Conservation (phyloP, 2,113 vertebrate species). For the Hippocampus comes region DNA sequence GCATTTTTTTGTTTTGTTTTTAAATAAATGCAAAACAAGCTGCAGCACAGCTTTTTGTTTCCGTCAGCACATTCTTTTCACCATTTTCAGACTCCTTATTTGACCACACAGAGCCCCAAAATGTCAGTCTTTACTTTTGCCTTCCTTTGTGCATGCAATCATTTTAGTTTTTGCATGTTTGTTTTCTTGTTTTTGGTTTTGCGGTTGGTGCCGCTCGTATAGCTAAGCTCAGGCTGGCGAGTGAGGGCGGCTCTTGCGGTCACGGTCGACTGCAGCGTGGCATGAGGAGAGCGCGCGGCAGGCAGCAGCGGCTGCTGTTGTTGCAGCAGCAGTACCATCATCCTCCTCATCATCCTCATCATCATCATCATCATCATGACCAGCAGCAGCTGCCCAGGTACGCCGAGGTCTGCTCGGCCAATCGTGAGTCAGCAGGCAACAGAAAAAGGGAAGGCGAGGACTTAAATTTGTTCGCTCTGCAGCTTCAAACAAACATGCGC, state of each 20-base stretch:
- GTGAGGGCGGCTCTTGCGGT: conserved; percentile 43
- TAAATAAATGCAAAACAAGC: no score
- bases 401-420: conserved; percentile 20
- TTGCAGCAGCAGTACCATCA: conserved; percentile 16
- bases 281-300: conserved; percentile 53
- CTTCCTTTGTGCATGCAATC: conserved; percentile 42
- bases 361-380: conserved; percentile 1
- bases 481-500: not conserved
- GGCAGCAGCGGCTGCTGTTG: conserved; percentile 60
- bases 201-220: conserved; percentile 21
- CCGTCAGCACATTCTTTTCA: not conserved
- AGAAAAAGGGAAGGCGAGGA: conserved; percentile 22
- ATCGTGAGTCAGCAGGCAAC: not conserved
- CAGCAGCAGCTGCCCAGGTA: conserved; percentile 57
- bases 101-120: not conserved
- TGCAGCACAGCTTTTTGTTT: no score
- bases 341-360: not conserved
- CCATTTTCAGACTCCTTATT: not conserved
- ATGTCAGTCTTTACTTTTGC: conserved; percentile 19
- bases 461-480: conserved; percentile 4
- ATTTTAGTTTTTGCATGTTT: conserved; percentile 45
- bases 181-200: conserved; percentile 16
- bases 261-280: conserved; percentile 60
- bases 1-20: no score
- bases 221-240: conserved; percentile 52